These are phyloP conservation scores for Heterodera schachtii DNA, from an alignment of 1,140 invertebrate species.

Conservation along the genomic window DNA sequence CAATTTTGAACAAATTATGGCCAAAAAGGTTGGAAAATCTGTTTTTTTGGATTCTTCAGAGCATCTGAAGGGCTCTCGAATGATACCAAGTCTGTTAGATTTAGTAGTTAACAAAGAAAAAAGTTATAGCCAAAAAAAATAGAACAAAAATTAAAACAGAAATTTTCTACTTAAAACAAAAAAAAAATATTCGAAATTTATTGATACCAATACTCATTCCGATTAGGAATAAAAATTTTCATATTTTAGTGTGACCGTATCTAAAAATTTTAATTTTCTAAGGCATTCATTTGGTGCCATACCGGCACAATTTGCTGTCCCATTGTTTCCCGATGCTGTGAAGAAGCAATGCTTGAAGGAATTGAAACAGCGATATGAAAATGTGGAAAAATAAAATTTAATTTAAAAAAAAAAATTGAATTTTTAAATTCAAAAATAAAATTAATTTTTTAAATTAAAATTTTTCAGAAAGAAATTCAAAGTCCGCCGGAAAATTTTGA, in stretches of 20 bases:
- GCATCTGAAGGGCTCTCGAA: too few relatives aligned
- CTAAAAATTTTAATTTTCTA: neutral
- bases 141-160: too few relatives aligned
- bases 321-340: slow-evolving; percentile 63
- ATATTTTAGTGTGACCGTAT: neutral
- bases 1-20: neutral
- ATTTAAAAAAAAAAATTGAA: too few relatives aligned
- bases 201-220: too few relatives aligned
- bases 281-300: slow-evolving; percentile 62
- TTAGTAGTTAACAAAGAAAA: too few relatives aligned
- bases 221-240: neutral
- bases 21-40: too few relatives aligned
- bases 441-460: slow-evolving; percentile 12
- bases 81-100: too few relatives aligned
- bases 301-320: slow-evolving; percentile 65
- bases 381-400: slow-evolving; percentile 38
- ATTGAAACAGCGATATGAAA: slow-evolving; percentile 63
- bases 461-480: neutral
- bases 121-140: too few relatives aligned
- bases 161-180: too few relatives aligned
- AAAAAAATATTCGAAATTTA: too few relatives aligned
- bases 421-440: too few relatives aligned
- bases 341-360: slow-evolving; percentile 58
- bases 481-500: slow-evolving; percentile 56
- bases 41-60: too few relatives aligned